These are phyloP conservation scores for Creontiades dilutus DNA, from an alignment of 2,888 invertebrate species.

Conservation along the genomic window DNA sequence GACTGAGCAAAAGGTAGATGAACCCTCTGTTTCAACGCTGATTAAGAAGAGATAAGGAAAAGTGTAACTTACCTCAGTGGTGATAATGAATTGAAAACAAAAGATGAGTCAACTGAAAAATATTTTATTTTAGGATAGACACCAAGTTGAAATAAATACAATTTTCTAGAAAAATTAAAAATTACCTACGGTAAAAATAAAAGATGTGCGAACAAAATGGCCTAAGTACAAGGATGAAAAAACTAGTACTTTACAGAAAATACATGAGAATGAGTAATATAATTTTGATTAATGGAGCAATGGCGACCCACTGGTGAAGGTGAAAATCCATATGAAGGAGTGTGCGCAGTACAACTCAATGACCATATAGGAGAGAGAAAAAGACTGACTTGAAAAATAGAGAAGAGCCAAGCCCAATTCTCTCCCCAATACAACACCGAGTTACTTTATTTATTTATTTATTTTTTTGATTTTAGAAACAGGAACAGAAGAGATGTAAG, in stretches of 20 bases:
- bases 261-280: constrained; percentile 31
- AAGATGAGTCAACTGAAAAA: constrained; percentile 28
- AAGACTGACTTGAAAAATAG: constrained; percentile 66
- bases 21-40: not conserved
- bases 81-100: constrained; percentile 44
- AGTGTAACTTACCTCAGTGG: not conserved
- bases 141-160: constrained; percentile 18
- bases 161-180: not conserved
- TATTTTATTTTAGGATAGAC: constrained; percentile 11
- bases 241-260: not conserved
- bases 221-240: constrained; percentile 9
- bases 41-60: not conserved
- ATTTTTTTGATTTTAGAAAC: constrained; percentile 33
- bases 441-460: not conserved
- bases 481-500: constrained; percentile 2
- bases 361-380: constrained; percentile 72
- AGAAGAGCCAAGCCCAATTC: constrained; percentile 83
- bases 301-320: constrained; percentile 45
- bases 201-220: not conserved
- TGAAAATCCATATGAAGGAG: constrained; percentile 54
- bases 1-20: too few relatives aligned
- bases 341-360: constrained; percentile 68
- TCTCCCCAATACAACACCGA: constrained; percentile 81
- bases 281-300: constrained; percentile 24
- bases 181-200: not conserved